Base-by-base conservation (phyloP, 2,888 invertebrate species). In the Neoitamus cyanurus region DNA sequence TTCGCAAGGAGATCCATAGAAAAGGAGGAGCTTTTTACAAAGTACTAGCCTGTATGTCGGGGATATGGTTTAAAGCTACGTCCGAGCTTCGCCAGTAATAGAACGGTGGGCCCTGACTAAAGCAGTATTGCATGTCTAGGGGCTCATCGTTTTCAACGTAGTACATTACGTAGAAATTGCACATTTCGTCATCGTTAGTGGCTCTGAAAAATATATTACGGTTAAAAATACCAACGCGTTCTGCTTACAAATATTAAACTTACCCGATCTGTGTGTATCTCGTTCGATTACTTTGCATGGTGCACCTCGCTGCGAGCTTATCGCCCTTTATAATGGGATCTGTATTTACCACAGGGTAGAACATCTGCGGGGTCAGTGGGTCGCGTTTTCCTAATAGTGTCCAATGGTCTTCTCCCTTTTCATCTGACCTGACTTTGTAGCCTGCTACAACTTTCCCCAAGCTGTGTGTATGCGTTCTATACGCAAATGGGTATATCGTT, bases 131-230 rank as follows among this genome's bases (percentile, higher is more conserved):
- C 91, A 94, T 94, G 0, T 94, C 91, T 3, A 97, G 91, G 0
- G 97, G 96, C 2, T 94, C 93, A 13, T 93, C 94, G 82, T 95
- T 93, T 83, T 97, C 94, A 0, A 97, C 96, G 92, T 96, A 98
- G 90, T 98, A 98, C 97, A 98, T 97, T 1, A 98, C 90, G 91
- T 98, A 98, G 91, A 98, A 97, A 91, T 98, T 98, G 92, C 98
- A 98, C 98, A 98, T 98, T 91, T 98, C 98, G 88, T 98, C 97
- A 13, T 94, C 93, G 89, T 96, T 96, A 31, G 97, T 97, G 1
- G 95, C 93, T 0, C 96, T 96, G 91, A 82, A 89, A 89, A 85
- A 83, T 85, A 31, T 25, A 69, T 69, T 68, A n/a, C 13, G 2
- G 11, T 31, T 36, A 68, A 58, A 36, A 36, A 69, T 30, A 20